phyloP scores from a whole-genome alignment of 2,888 invertebrate genomes.

The Spodoptera exigua region DNA sequence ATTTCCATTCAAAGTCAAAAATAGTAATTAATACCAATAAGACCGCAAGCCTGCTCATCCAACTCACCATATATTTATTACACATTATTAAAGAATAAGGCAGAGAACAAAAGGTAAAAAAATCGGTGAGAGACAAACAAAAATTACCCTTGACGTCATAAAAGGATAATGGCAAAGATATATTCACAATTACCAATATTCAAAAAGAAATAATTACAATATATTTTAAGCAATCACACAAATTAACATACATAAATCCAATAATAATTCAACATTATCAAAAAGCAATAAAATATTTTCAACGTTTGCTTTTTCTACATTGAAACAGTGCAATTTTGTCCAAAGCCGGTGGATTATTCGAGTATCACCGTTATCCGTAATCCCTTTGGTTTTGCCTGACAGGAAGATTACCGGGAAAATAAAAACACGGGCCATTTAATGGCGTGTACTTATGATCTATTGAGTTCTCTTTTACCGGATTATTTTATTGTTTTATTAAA shows the following conservation, averaged over 20 bases:
- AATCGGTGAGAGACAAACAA: too few relatives aligned
- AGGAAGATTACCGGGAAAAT: constrained; percentile 23
- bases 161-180: neutral
- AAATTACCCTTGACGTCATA: neutral
- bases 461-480: neutral
- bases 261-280: too few relatives aligned
- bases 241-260: too few relatives aligned
- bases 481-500: too few relatives aligned
- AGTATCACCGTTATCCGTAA: constrained; percentile 20
- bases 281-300: neutral
- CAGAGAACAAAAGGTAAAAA: too few relatives aligned
- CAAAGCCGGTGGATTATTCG: constrained; percentile 20
- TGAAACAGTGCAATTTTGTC: constrained; percentile 3
- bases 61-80: too few relatives aligned
- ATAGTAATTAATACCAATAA: too few relatives aligned
- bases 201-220: too few relatives aligned
- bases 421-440: constrained; percentile 6
- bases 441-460: constrained; percentile 15
- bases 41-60: too few relatives aligned
- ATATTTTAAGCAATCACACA: too few relatives aligned
- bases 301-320: constrained; percentile 13
- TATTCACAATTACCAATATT: neutral
- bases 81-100: too few relatives aligned
- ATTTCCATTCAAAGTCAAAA: too few relatives aligned
- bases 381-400: constrained; percentile 23